Conservation (phyloP, 2,113 vertebrate genomes). For the Paedocypris sp. region DNA sequence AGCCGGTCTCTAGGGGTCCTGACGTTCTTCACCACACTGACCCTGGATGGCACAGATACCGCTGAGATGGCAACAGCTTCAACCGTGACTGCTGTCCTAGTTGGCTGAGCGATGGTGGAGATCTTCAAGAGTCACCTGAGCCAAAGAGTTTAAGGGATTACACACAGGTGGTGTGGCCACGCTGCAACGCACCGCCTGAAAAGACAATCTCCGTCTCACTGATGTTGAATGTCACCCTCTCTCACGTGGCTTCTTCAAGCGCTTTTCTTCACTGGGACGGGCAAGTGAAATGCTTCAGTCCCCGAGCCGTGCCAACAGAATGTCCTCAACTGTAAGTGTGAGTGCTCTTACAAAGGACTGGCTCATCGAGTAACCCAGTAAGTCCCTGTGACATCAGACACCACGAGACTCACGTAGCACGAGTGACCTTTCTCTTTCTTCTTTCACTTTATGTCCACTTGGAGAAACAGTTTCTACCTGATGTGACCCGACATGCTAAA, state of each 20-base stretch:
- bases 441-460: conserved; percentile 11
- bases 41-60: too few species aligned
- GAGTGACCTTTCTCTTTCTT: conserved; percentile 44
- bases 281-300: conserved; percentile 49
- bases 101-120: not conserved
- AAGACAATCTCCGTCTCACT: conserved; percentile 44
- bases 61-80: not conserved
- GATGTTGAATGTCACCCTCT: conserved; percentile 38
- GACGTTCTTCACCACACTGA: too few species aligned
- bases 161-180: conserved; percentile 22
- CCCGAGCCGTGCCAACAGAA: conserved; percentile 46
- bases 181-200: conserved; percentile 31
- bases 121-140: conserved; percentile 13
- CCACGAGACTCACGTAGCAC: conserved; percentile 34
- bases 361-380: conserved; percentile 42
- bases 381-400: conserved; percentile 38
- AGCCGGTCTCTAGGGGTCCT: too few species aligned
- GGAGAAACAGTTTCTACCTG: too few species aligned
- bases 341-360: conserved; percentile 39
- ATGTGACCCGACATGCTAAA: too few species aligned
- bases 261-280: conserved; percentile 27
- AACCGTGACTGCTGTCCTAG: not conserved
- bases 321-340: conserved; percentile 24
- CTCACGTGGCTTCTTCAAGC: conserved; percentile 28
- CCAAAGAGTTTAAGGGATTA: conserved; percentile 24